These are phyloP conservation scores for Danio albolineatus DNA, from an alignment of 2,797 vertebrate species.

Conservation along the genomic window DNA sequence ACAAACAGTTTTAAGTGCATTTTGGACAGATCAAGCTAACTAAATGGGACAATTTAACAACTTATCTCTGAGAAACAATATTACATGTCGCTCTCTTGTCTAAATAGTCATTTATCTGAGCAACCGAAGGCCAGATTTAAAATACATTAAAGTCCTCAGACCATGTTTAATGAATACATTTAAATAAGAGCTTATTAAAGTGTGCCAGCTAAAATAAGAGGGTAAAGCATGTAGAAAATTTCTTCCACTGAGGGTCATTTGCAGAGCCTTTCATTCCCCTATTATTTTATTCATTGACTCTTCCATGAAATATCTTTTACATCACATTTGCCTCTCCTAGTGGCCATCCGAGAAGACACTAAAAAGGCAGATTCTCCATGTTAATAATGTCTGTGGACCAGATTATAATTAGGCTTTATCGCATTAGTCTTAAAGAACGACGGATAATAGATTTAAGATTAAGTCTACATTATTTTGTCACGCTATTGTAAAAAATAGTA, in stretches of 20 bases:
- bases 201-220: constrained; percentile 61
- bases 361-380: constrained; percentile 52
- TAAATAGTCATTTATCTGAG: constrained; percentile 64
- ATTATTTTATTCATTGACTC: constrained; percentile 66
- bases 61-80: background rate
- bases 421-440: constrained; percentile 53
- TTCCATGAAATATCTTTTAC: constrained; percentile 64
- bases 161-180: constrained; percentile 65
- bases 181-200: constrained; percentile 61
- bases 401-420: constrained; percentile 55
- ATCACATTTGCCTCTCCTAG: constrained; percentile 55
- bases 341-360: constrained; percentile 52
- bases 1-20: too few species aligned
- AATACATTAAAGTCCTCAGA: constrained; percentile 52
- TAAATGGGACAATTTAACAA: background rate
- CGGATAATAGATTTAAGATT: constrained; percentile 52
- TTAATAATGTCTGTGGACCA: constrained; percentile 54
- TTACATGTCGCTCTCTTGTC: constrained; percentile 41
- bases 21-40: too few species aligned
- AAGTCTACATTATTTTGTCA: constrained; percentile 6
- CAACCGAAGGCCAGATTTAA: constrained; percentile 55
- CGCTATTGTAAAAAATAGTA: too few species aligned
- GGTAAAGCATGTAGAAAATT: constrained; percentile 61
- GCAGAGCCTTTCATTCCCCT: constrained; percentile 59
- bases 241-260: constrained; percentile 63